Percentiles rank a stretch among this genome's conserved stretches.
phyloP scores from a whole-genome alignment of 2,113 vertebrate species.

The Argyrosomus japonicus region DNA sequence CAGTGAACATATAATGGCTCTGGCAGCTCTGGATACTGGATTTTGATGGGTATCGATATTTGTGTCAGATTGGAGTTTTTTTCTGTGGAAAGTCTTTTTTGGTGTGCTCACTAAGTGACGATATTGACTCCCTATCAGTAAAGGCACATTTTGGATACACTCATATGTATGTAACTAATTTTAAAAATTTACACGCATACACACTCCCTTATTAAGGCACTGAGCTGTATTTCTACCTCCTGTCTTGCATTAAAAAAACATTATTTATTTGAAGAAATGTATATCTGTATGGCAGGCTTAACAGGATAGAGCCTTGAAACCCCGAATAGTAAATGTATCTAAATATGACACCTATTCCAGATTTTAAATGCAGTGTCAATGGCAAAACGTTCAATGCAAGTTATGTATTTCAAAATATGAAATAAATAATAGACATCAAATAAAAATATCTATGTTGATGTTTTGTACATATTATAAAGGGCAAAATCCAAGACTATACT shows the following conservation, averaged over 20 bases:
- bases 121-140: slow-evolving; percentile 52
- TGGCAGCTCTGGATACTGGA: slow-evolving; percentile 43
- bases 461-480: slow-evolving; percentile 30
- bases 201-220: slow-evolving; percentile 59
- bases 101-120: slow-evolving; percentile 51
- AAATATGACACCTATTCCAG: slow-evolving; percentile 73
- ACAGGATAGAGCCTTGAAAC: slow-evolving; percentile 65
- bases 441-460: slow-evolving; percentile 30
- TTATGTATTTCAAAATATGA: slow-evolving; percentile 78
- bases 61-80: slow-evolving; percentile 44
- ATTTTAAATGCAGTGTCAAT: slow-evolving; percentile 74
- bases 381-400: slow-evolving; percentile 76
- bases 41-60: slow-evolving; percentile 31
- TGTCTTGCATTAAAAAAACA: slow-evolving; percentile 74
- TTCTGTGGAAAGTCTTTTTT: slow-evolving; percentile 50
- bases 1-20: slow-evolving; percentile 10
- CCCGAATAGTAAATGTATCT: slow-evolving; percentile 73
- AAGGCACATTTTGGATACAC: slow-evolving; percentile 65
- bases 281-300: slow-evolving; percentile 76
- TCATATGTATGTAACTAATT: slow-evolving; percentile 59
- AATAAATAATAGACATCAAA: slow-evolving; percentile 77
- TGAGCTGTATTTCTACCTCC: slow-evolving; percentile 83
- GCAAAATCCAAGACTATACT: neutral
- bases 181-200: slow-evolving; percentile 38
- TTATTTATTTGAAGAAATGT: slow-evolving; percentile 77